Evolutionary conservation across 2,113 vertebrate genomes (phyloP).

Genomic region (Cinclus cinclus): DNA sequence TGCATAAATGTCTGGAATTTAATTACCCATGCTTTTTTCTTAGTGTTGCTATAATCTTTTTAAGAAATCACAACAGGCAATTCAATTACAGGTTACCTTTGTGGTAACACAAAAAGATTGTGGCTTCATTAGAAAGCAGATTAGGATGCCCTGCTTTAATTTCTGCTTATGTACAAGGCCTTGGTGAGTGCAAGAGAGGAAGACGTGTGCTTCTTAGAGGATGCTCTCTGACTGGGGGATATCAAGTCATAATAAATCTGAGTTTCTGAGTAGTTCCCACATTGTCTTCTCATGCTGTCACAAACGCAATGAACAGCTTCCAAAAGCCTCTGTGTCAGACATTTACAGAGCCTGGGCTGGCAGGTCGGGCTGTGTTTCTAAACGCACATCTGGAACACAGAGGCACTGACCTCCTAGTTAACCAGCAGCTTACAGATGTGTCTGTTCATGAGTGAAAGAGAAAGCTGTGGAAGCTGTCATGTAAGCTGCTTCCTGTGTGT

Average conservation of each 20-base stretch:
- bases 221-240: neutral
- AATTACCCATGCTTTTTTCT: neutral
- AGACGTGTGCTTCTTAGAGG: neutral
- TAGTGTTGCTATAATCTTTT: neutral
- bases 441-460: neutral
- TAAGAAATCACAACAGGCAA: accelerated
- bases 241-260: neutral
- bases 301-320: neutral
- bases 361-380: neutral
- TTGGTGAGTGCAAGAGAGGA: neutral
- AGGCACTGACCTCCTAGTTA: conserved; percentile 2
- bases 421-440: neutral
- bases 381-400: neutral
- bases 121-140: neutral
- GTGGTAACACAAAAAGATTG: neutral
- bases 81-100: neutral
- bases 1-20: neutral
- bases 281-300: conserved; percentile 8
- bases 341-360: neutral
- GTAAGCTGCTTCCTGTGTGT: neutral
- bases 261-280: conserved; percentile 8
- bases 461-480: neutral
- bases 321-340: neutral
- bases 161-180: neutral
- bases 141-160: neutral